Conservation (phyloP, 2,797 vertebrate species). For the Aplochiton taeniatus region DNA sequence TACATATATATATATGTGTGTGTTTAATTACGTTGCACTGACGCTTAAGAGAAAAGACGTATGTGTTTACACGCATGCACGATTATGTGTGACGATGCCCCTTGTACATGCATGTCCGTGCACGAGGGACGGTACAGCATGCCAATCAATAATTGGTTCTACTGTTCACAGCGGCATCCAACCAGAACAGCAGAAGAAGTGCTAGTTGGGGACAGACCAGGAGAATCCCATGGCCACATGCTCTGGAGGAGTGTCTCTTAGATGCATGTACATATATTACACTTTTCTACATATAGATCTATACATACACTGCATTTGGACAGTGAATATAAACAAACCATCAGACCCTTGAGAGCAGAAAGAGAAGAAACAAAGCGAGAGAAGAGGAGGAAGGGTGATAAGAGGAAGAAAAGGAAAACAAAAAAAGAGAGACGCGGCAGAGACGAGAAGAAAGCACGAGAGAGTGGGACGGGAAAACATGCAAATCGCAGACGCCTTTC, state of each 20-base stretch:
- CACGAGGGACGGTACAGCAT: too few relatives aligned
- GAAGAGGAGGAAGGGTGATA: conserved; percentile 19
- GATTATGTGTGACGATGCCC: too few relatives aligned
- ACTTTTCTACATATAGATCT: conserved; percentile 74
- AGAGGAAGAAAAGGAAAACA: conserved; percentile 1
- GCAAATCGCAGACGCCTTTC: conserved; percentile 61
- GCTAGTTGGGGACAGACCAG: not conserved
- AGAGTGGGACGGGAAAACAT: conserved; percentile 63
- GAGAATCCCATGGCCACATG: conserved; percentile 49
- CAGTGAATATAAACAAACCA: conserved; percentile 70
- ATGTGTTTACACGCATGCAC: too few relatives aligned
- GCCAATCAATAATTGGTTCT: too few relatives aligned
- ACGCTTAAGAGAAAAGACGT: not conserved
- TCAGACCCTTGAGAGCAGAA: conserved; percentile 60
- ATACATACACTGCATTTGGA: conserved; percentile 75
- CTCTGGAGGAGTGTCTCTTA: conserved; percentile 73
- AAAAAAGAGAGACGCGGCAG: conserved; percentile 16
- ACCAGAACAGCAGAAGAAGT: not conserved
- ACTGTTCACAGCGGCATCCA: too few relatives aligned
- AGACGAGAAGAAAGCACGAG: conserved; percentile 19
- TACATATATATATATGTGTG: conserved; percentile 22
- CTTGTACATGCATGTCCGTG: too few relatives aligned
- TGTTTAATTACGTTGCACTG: not conserved
- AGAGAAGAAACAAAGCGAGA: conserved; percentile 32
- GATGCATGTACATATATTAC: conserved; percentile 78